Conservation (phyloP, 2,888 invertebrate species). For the Podabrus alpinus region DNA sequence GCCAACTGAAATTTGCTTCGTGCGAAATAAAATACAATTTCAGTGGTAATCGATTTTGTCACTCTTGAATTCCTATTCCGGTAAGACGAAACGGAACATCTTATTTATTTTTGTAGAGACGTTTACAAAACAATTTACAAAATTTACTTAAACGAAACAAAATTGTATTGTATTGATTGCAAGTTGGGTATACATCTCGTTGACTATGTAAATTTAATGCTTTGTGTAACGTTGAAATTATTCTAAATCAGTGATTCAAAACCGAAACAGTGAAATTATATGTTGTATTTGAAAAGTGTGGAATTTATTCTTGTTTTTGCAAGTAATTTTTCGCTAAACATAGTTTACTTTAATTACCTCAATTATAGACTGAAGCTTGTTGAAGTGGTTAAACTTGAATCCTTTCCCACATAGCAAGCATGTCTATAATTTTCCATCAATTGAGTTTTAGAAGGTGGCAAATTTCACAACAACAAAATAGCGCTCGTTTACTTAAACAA, state of each 20-base stretch:
- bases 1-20: neutral
- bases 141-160: neutral
- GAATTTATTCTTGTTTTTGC: too few species aligned
- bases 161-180: neutral
- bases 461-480: neutral
- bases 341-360: neutral
- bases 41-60: neutral
- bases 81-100: neutral
- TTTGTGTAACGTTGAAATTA: neutral
- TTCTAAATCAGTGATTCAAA: neutral
- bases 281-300: too few species aligned
- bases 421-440: neutral
- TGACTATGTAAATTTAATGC: neutral
- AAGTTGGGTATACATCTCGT: neutral
- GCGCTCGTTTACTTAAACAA: neutral
- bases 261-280: neutral
- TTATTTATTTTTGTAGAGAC: neutral
- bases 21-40: neutral
- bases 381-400: neutral
- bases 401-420: neutral
- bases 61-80: too few species aligned
- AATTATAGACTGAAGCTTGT: neutral
- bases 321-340: too few species aligned
- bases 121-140: neutral
- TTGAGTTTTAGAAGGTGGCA: neutral